Percentiles rank a stretch among this genome's conserved stretches.
Conservation (phyloP, 2,797 vertebrate genomes). For the Meriones psammophilus region DNA sequence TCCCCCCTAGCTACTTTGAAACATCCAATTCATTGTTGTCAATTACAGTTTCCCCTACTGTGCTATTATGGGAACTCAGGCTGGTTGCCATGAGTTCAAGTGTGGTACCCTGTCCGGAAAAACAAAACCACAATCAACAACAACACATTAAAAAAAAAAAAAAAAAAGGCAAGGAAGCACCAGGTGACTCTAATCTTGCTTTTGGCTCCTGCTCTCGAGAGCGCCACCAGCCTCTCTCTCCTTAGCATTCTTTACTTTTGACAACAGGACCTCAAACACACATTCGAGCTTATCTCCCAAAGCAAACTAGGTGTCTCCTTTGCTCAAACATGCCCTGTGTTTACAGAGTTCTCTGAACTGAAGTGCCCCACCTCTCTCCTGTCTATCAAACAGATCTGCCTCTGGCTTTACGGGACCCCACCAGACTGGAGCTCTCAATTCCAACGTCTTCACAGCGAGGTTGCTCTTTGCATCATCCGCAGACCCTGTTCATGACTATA, state of each 20-base stretch:
- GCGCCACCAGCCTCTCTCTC: background rate
- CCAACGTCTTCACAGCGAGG: background rate
- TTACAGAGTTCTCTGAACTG: background rate
- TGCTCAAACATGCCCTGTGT: slow-evolving; percentile 7
- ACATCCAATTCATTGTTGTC: background rate
- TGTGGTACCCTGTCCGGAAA: background rate
- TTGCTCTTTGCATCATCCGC: background rate
- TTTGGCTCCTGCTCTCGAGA: background rate
- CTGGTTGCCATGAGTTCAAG: background rate
- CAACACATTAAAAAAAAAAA: background rate
- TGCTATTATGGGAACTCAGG: background rate
- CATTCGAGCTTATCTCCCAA: slow-evolving; percentile 45
- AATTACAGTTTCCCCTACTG: background rate
- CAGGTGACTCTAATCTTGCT: background rate
- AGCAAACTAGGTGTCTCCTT: slow-evolving; percentile 19
- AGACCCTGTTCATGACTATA: background rate
- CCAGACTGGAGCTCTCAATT: background rate
- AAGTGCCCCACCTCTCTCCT: background rate
- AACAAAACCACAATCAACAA: background rate
- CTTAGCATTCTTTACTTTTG: slow-evolving; percentile 17
- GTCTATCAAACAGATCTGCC: background rate
- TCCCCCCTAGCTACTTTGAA: background rate
- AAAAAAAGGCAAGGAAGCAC: background rate
- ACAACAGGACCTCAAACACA: background rate
- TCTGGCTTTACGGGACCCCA: background rate